Percentiles rank a stretch among this genome's conserved stretches.
phyloP scores from a whole-genome alignment of 2,888 invertebrate species.

The Drosophila macrospina region DNA sequence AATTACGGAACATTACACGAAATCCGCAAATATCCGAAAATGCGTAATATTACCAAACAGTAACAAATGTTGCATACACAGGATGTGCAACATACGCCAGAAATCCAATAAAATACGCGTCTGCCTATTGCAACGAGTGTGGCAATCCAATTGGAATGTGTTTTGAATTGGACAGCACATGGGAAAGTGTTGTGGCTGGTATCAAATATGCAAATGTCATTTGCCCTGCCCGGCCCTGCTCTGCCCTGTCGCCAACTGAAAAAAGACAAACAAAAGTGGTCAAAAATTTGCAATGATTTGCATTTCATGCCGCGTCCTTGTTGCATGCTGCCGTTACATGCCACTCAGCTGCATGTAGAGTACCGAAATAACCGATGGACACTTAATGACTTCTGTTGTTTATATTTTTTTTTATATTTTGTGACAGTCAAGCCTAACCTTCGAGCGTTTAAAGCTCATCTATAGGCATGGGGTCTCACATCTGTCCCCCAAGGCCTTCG shows the following conservation, averaged over 20 bases:
- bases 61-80: neutral
- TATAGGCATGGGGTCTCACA: conserved; percentile 1
- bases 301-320: conserved; percentile 2
- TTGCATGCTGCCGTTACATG: conserved; percentile 6
- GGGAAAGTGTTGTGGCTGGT: conserved; percentile 8
- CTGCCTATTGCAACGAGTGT: conserved; percentile 1
- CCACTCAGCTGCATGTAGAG: neutral
- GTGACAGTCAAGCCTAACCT: neutral
- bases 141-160: conserved; percentile 49
- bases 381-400: neutral
- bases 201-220: conserved; percentile 22
- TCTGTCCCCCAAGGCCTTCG: conserved; percentile 48
- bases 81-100: neutral
- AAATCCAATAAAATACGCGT: conserved; percentile 52
- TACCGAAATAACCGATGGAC: neutral
- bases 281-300: neutral
- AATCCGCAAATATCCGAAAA: conserved; percentile 27
- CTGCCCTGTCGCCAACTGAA: neutral
- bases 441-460: conserved; percentile 23
- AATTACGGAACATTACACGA: conserved; percentile 18
- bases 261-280: neutral
- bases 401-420: neutral
- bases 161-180: conserved; percentile 19
- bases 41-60: conserved; percentile 30
- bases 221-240: neutral